Evolutionary conservation across 2,797 vertebrate species (phyloP).

Genomic region (Hydrophis major): DNA sequence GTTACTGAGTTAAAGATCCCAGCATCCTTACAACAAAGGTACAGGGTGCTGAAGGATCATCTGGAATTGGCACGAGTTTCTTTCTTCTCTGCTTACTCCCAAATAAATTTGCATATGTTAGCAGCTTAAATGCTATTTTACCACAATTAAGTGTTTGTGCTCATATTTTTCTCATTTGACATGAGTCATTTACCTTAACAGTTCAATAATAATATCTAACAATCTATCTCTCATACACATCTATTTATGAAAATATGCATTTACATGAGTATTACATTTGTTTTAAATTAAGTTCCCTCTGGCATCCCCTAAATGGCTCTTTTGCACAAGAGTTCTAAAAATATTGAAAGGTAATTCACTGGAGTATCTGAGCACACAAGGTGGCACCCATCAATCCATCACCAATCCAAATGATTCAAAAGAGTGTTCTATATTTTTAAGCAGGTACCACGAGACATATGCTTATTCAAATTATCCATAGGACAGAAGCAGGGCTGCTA

Average conservation of each 20-base stretch:
- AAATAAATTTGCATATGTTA: background rate
- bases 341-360: background rate
- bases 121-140: background rate
- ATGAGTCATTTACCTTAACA: background rate
- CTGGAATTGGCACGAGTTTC: background rate
- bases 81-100: background rate
- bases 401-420: background rate
- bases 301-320: background rate
- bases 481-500: background rate
- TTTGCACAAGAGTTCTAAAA: background rate
- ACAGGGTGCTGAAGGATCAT: background rate
- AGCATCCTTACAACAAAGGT: background rate
- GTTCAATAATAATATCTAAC: background rate
- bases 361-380: background rate
- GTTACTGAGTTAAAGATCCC: background rate
- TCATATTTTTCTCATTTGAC: background rate
- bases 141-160: background rate
- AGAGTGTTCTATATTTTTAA: background rate
- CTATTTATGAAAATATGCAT: background rate
- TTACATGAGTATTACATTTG: slow-evolving; percentile 3
- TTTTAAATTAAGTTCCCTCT: background rate
- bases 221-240: background rate
- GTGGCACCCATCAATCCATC: background rate
- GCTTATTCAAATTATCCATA: background rate
- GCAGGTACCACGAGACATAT: background rate